Evolutionary conservation across 2,113 vertebrate genomes (phyloP).

Genomic region (Coracopsis vasa): DNA sequence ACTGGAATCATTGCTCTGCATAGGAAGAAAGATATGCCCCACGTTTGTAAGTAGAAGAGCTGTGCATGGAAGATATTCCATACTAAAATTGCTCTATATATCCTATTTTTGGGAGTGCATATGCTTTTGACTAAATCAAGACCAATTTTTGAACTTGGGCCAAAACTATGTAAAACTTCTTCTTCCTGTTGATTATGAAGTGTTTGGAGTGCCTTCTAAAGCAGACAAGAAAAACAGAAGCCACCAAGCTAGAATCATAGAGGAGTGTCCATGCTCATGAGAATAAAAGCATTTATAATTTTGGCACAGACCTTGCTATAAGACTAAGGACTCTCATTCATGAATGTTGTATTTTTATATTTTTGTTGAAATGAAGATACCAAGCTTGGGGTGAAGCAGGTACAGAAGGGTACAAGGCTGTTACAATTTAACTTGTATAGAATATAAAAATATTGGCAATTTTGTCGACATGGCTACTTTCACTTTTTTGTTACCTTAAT

Average conservation of each 20-base stretch:
- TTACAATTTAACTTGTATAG: not conserved
- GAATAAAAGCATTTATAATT: not conserved
- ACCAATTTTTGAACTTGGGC: not conserved
- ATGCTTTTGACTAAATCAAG: not conserved
- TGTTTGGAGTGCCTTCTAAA: not conserved
- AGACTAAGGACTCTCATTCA: not conserved
- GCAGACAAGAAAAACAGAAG: not conserved
- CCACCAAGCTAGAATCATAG: not conserved
- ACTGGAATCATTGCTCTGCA: not conserved
- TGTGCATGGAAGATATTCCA: not conserved
- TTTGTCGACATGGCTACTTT: not conserved
- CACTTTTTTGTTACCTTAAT: not conserved
- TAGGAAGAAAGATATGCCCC: not conserved
- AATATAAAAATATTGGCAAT: not conserved
- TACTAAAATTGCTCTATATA: not conserved
- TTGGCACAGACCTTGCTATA: not conserved
- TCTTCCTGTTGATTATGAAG: not conserved
- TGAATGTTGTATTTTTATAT: not conserved
- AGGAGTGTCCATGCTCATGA: not conserved
- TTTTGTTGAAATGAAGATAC: not conserved
- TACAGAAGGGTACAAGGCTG: not conserved
- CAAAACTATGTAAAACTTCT: not conserved
- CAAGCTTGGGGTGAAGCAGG: not conserved
- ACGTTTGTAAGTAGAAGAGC: not conserved
- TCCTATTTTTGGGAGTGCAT: not conserved